Base-by-base conservation (phyloP, 2,888 invertebrate species). In the Caenorhabditis uteleia region DNA sequence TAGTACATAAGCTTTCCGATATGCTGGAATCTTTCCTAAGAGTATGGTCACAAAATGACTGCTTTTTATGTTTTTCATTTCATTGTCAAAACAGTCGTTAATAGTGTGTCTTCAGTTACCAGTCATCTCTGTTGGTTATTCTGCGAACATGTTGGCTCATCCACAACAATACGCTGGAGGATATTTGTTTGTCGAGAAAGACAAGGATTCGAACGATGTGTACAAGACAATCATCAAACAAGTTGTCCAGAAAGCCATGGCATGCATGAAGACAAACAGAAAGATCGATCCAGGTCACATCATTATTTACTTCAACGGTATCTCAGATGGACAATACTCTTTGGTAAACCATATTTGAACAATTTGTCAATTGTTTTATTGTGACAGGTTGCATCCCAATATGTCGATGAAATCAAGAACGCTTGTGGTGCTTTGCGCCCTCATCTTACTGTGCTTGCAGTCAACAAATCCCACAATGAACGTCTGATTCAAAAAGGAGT, bases 111-210 rank as follows among this genome's bases (percentile, higher is more conserved):
- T 34, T 18, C 38, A 61, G 61, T 36, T 42, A n/a, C 54, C 54
- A 16, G 33, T 55, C 18, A 53, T 58, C 7, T n/a, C n/a, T n/a
- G 49, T 70, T 2, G 70, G 70, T 6, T 68, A 34, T 20, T 55
- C 57, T 12, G 60, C 68, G 18, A 70, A 70, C 33, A 47, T 45
- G 44, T 26, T 50, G 4, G 48, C 49, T 18, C 48, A 58, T 29
- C 39, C 49, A 10, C 68, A 68, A 23, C 50, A 57, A 33, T 70
- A 57, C 33, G 42, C 54, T 10, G 70, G 70, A 20, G 70, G 65
- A 23, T 70, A 64, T 46, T 31, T 50, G 1, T 70, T 51, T 45
- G 53, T 65, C 18, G 25, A 56, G 12, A 21, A 36, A 1, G 49
- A 47, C 4, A 29, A 26, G 7, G 54, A 58, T 14, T 36, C 54